phyloP scores from a whole-genome alignment of 2,113 vertebrate genomes.

The Heptranchias perlo region DNA sequence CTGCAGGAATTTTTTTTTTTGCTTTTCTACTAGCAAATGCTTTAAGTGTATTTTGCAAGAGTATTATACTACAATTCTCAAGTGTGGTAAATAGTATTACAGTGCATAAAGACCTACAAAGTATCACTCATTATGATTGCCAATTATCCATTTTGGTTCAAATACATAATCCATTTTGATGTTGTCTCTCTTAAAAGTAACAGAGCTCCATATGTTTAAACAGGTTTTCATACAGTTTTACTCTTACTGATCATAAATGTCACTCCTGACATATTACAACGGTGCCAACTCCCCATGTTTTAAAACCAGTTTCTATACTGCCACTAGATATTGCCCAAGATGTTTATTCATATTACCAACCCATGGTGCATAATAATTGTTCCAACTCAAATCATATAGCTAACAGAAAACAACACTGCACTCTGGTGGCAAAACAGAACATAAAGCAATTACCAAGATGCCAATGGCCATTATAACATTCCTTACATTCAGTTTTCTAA shows the following conservation, averaged over 20 bases:
- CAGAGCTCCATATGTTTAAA: not conserved
- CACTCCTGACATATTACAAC: not conserved
- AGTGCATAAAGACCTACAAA: not conserved
- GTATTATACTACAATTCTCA: not conserved
- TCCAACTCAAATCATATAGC: not conserved
- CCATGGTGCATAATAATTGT: too few species aligned
- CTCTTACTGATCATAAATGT: not conserved
- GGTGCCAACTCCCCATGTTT: not conserved
- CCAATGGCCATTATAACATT: not conserved
- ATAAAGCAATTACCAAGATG: not conserved
- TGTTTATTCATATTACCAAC: not conserved
- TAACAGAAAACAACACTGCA: constrained; percentile 17
- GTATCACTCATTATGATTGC: not conserved
- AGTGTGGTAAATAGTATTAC: not conserved
- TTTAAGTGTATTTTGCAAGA: not conserved
- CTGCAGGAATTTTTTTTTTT: not conserved
- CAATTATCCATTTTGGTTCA: not conserved
- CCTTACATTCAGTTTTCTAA: not conserved
- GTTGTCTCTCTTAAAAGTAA: not conserved
- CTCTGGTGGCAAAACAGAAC: not conserved
- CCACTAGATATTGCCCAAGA: not conserved
- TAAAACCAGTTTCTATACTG: not conserved
- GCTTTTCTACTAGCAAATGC: not conserved
- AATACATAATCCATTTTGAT: not conserved
- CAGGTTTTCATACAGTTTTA: not conserved